Conservation (phyloP, 1,140 invertebrate genomes). For the Lethocerus indicus region DNA sequence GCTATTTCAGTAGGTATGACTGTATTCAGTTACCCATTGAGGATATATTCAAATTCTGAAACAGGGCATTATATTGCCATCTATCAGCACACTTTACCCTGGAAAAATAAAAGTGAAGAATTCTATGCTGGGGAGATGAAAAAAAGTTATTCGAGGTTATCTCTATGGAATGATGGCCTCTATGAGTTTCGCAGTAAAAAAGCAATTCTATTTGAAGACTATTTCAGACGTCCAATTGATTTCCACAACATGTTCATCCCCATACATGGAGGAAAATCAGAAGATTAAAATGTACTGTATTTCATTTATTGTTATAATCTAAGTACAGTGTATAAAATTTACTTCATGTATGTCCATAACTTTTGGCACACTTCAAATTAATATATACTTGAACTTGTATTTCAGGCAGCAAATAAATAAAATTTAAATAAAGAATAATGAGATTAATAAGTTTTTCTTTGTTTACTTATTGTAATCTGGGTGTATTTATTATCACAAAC, state of each 20-base stretch:
- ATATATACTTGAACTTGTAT: no score
- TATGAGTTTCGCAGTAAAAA: conserved; percentile 6
- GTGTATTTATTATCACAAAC: no score
- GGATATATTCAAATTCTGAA: conserved; percentile 15
- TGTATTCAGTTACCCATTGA: conserved; percentile 14
- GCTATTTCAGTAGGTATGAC: conserved; percentile 9
- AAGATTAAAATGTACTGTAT: no score
- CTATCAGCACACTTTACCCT: conserved; percentile 7
- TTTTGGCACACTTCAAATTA: no score
- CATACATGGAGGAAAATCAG: neutral
- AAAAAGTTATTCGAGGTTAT: neutral
- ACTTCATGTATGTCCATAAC: no score
- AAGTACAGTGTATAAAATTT: no score
- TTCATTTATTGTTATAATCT: no score
- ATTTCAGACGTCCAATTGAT: conserved; percentile 22
- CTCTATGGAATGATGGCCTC: neutral
- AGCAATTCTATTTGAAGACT: conserved; percentile 19
- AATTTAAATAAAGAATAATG: no score
- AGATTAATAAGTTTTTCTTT: no score
- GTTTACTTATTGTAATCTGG: no score
- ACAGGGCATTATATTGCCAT: conserved; percentile 13
- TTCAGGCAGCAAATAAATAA: no score
- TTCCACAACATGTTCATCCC: conserved; percentile 19
- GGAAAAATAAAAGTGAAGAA: neutral
- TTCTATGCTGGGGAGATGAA: conserved; percentile 4